phyloP scores from a whole-genome alignment of 2,888 invertebrate species.

The Pemphredon lugubris region DNA sequence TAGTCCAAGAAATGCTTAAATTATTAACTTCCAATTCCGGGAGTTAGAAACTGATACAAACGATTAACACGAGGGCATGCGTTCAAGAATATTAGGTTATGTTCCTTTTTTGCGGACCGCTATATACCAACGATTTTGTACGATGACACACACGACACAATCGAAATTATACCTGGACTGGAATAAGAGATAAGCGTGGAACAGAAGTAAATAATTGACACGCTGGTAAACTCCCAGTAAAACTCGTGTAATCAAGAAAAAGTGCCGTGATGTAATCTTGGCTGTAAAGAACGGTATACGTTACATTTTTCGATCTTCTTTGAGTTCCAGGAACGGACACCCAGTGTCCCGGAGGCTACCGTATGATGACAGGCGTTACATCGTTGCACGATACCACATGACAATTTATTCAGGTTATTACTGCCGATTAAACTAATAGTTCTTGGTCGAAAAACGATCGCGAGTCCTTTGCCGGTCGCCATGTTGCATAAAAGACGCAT shows the following conservation, averaged over 20 bases:
- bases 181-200: background rate
- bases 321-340: constrained; percentile 69
- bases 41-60: no score
- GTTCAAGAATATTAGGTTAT: constrained; percentile 39
- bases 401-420: constrained; percentile 71
- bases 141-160: background rate
- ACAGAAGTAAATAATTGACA: background rate
- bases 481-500: constrained; percentile 78
- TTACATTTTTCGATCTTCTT: constrained; percentile 74
- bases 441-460: constrained; percentile 76
- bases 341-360: constrained; percentile 59
- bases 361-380: constrained; percentile 68
- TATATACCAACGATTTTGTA: background rate
- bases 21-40: no score
- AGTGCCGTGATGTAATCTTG: constrained; percentile 75
- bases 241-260: constrained; percentile 25
- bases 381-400: constrained; percentile 61
- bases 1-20: background rate
- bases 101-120: background rate
- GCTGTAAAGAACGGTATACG: constrained; percentile 33
- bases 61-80: constrained; percentile 19
- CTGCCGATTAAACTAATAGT: constrained; percentile 75
- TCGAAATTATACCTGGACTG: background rate
- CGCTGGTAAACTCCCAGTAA: background rate
- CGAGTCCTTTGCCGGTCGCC: constrained; percentile 80